These are phyloP conservation scores for Cyrtonyx montezumae DNA, from an alignment of 2,113 vertebrate species.

Conservation along the genomic window DNA sequence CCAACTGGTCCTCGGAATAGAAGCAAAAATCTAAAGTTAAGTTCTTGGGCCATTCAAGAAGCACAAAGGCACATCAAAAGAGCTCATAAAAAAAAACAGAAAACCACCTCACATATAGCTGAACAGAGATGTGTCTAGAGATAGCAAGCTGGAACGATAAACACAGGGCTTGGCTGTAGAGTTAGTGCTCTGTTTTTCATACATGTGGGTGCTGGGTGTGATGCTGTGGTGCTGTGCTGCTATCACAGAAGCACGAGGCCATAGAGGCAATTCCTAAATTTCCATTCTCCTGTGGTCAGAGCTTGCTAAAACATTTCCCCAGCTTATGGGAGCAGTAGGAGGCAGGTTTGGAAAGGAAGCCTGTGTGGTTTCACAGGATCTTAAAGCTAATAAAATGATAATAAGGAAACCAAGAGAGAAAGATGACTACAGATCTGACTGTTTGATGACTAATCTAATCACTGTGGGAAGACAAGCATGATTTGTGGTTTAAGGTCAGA, in stretches of 20 bases:
- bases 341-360: conserved; percentile 37
- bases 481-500: not conserved
- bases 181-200: not conserved
- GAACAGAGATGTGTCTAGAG: not conserved
- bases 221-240: not conserved
- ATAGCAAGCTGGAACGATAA: not conserved
- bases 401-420: conserved; percentile 5
- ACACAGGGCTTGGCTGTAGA: not conserved
- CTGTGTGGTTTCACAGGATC: conserved; percentile 33
- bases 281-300: not conserved
- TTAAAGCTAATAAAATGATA: conserved; percentile 43
- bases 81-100: not conserved
- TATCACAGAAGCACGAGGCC: not conserved
- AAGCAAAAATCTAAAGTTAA: conserved; percentile 21
- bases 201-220: not conserved
- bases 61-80: not conserved
- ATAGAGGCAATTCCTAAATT: not conserved
- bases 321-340: not conserved
- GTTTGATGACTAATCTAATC: conserved; percentile 30
- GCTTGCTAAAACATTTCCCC: not conserved
- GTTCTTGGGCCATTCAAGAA: not conserved
- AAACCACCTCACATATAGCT: not conserved
- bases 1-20: conserved; percentile 53
- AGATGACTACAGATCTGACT: not conserved
- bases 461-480: not conserved